A percentile compares a stretch with the other conserved stretches of the same genome.
phyloP scores from a whole-genome alignment of 2,888 invertebrate genomes.

The Plebejus argus region DNA sequence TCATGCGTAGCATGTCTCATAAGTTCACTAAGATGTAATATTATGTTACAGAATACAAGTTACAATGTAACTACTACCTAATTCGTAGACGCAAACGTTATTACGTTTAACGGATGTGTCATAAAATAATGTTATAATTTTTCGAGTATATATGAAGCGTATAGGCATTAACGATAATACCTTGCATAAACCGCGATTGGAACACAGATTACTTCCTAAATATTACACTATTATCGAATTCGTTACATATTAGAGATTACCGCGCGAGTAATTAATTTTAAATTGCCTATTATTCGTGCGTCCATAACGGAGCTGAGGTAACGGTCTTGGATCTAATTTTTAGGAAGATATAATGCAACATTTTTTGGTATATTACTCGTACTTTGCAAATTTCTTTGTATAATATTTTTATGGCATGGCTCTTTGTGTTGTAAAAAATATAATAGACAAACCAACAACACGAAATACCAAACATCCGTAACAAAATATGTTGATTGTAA shows the following conservation, averaged over 20 bases:
- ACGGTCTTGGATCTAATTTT: neutral
- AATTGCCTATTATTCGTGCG: conserved; percentile 28
- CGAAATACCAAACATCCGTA: too few relatives aligned
- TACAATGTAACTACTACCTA: too few relatives aligned
- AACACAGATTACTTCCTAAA: conserved; percentile 8
- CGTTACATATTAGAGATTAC: conserved; percentile 22
- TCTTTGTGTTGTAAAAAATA: too few relatives aligned
- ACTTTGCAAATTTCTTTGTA: too few relatives aligned
- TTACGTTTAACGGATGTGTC: too few relatives aligned
- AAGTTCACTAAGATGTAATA: too few relatives aligned
- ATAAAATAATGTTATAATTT: neutral
- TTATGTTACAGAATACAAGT: too few relatives aligned
- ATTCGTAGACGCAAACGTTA: too few relatives aligned
- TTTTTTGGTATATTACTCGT: neutral
- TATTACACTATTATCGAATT: conserved; percentile 17
- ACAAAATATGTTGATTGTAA: too few relatives aligned
- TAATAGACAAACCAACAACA: too few relatives aligned
- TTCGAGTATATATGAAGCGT: neutral
- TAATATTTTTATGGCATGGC: too few relatives aligned
- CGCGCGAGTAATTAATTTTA: conserved; percentile 22
- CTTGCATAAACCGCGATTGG: neutral
- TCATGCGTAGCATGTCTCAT: too few relatives aligned
- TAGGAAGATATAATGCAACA: neutral
- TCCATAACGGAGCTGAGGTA: neutral
- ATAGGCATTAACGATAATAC: neutral